phyloP scores from a whole-genome alignment of 2,888 invertebrate species.

The Rhogogaster chlorosoma region DNA sequence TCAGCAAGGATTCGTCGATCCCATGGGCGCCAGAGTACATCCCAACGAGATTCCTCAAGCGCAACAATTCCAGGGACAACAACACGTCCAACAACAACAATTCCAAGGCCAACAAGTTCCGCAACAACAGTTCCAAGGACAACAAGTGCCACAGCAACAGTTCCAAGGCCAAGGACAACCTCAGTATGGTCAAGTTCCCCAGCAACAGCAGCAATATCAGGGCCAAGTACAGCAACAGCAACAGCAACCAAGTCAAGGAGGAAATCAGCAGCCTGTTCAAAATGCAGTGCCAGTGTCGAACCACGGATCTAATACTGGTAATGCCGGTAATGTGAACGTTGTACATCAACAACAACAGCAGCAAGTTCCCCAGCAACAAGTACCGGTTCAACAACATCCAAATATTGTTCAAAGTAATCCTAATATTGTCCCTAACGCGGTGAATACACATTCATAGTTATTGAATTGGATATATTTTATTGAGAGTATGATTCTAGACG shows the following conservation, averaged over 20 bases:
- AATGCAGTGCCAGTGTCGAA: slow-evolving; percentile 4
- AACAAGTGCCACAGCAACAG: slow-evolving; percentile 59
- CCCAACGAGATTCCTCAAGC: slow-evolving; percentile 59
- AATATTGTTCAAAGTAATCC: slow-evolving; percentile 49
- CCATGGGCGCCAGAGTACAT: slow-evolving; percentile 54
- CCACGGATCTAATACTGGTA: background rate
- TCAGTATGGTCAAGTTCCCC: slow-evolving; percentile 63
- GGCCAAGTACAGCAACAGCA: slow-evolving; percentile 62
- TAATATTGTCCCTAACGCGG: slow-evolving; percentile 27
- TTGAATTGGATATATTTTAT: background rate
- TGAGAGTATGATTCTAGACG: background rate
- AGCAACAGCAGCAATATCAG: slow-evolving; percentile 62
- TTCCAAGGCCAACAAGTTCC: slow-evolving; percentile 59
- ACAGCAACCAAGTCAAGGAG: slow-evolving; percentile 54
- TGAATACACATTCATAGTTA: slow-evolving; percentile 27
- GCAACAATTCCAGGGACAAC: slow-evolving; percentile 60
- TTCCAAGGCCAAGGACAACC: slow-evolving; percentile 51
- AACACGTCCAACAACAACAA: slow-evolving; percentile 54
- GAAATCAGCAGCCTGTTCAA: slow-evolving; percentile 16
- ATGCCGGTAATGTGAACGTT: slow-evolving; percentile 55
- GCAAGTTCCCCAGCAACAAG: slow-evolving; percentile 51
- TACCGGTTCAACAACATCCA: slow-evolving; percentile 53
- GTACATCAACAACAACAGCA: slow-evolving; percentile 52
- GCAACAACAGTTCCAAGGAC: slow-evolving; percentile 63
- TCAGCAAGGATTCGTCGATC: slow-evolving; percentile 36